Evolutionary conservation across 2,888 invertebrate species (phyloP).

Genomic region (Lycocerus yunnanus): DNA sequence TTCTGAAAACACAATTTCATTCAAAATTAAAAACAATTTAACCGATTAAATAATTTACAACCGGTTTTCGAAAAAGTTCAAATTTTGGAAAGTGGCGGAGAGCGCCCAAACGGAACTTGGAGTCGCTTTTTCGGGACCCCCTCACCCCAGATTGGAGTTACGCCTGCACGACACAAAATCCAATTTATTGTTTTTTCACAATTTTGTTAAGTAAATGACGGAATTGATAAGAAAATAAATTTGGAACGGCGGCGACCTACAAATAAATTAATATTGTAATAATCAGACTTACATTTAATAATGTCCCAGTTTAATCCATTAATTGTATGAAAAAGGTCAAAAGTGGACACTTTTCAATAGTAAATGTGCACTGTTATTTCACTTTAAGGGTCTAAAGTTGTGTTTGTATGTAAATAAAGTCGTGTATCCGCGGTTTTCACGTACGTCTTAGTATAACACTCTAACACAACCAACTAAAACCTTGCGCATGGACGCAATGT

Average conservation of each 20-base stretch:
- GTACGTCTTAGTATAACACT: slow-evolving; percentile 31
- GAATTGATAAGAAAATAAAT: slow-evolving; percentile 42
- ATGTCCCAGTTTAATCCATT: slow-evolving; percentile 26
- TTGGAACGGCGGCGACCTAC: slow-evolving; percentile 44
- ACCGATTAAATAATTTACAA: background rate
- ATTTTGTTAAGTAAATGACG: slow-evolving; percentile 41
- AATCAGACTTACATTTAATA: slow-evolving; percentile 34
- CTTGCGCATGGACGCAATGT: slow-evolving; percentile 59
- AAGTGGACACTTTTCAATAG: slow-evolving; percentile 16
- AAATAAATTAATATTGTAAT: slow-evolving; percentile 32
- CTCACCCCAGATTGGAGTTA: background rate
- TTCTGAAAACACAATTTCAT: background rate
- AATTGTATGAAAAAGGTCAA: slow-evolving; percentile 11
- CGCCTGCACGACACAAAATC: background rate
- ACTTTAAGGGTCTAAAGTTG: slow-evolving; percentile 11
- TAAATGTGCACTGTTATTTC: slow-evolving; percentile 28
- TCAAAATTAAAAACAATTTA: background rate
- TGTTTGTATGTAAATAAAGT: slow-evolving; percentile 32
- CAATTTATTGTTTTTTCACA: background rate
- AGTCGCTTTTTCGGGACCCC: slow-evolving; percentile 11
- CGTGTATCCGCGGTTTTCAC: slow-evolving; percentile 27
- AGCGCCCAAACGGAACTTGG: background rate
- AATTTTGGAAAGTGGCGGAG: background rate
- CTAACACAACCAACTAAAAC: slow-evolving; percentile 39
- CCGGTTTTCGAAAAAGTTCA: background rate